Base-by-base conservation (phyloP, 1,140 invertebrate genomes). In the Drosophila rufa region DNA sequence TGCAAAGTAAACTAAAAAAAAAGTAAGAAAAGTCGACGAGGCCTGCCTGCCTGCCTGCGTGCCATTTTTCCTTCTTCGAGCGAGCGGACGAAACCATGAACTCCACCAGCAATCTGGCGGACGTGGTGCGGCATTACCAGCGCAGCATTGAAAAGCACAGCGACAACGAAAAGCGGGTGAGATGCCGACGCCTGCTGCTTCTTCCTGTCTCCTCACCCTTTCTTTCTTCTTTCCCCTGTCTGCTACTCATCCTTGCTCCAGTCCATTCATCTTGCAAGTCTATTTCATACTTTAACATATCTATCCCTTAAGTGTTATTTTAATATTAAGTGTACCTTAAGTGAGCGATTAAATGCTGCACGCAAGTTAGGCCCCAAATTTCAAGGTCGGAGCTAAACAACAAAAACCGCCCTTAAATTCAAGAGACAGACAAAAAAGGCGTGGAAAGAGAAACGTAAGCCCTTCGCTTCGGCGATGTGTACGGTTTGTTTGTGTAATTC, bases 71-170 rank as follows among this genome's bases (percentile, higher is more conserved):
- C 56, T 61, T 57, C 47, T 59, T 47, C 42, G 30, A 64, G 36
- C 36, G 15, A 57, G 33, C 33, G 9, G 53, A 36, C 40, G 57
- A 62, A 42, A 55, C 50, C 47, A 91, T 91, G 89, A 76, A 64
- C 70, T 89, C 83, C 68, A 92, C 89, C 12, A 91, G 57, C 82
- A 87, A 80, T 67, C 62, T 92, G 53, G 71, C 78, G 51, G 83
- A 91, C 75, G 86, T 92, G 57, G 91, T 92, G 55, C 80, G 94
- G 85, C 94, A 95, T 93, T 95, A 95, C 92, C 95, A 96, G 89
- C 93, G 94, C 83, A 94, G 93, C 91, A 95, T 96, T 78, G 94
- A 95, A 89, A 95, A 94, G 93, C 94, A 94, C 80, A 81, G 92
- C 43, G 93, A 94, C 66, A 93, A 96, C 79, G 94, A 95, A 76